phyloP scores from a whole-genome alignment of 1,140 invertebrate species.

The Heliconius hewitsoni region DNA sequence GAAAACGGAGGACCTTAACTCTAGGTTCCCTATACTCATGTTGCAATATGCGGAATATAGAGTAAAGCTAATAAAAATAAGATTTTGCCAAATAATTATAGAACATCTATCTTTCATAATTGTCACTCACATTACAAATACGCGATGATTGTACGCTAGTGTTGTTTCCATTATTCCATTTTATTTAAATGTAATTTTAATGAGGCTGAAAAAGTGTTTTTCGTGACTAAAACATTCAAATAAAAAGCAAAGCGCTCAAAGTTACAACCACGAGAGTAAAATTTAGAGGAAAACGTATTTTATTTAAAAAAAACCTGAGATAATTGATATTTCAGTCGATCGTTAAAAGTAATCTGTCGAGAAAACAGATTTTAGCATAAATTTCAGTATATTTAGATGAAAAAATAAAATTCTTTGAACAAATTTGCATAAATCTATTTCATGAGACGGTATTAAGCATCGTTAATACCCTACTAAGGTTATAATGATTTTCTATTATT shows the following conservation, averaged over 20 bases:
- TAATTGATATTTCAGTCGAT: neutral
- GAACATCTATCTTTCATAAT: too few species aligned
- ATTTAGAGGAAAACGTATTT: neutral
- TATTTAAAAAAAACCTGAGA: neutral
- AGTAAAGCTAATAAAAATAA: too few species aligned
- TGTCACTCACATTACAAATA: too few species aligned
- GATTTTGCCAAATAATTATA: too few species aligned
- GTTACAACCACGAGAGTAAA: neutral
- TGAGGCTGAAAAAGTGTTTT: too few species aligned
- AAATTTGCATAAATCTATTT: slow-evolving; percentile 41
- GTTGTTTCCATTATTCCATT: too few species aligned
- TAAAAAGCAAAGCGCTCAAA: neutral
- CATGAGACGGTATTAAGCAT: slow-evolving; percentile 21
- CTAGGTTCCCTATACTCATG: too few species aligned
- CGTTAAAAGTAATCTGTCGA: slow-evolving; percentile 1
- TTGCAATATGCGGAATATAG: too few species aligned
- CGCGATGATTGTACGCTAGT: too few species aligned
- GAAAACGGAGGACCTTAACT: too few species aligned
- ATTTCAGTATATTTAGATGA: neutral
- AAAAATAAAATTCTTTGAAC: slow-evolving; percentile 15
- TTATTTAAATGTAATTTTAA: too few species aligned
- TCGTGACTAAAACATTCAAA: neutral
- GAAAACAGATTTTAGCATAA: neutral
- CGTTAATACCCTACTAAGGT: slow-evolving; percentile 22
- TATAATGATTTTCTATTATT: slow-evolving; percentile 40